Conservation (phyloP, 2,113 vertebrate species). For the Tyto alba region DNA sequence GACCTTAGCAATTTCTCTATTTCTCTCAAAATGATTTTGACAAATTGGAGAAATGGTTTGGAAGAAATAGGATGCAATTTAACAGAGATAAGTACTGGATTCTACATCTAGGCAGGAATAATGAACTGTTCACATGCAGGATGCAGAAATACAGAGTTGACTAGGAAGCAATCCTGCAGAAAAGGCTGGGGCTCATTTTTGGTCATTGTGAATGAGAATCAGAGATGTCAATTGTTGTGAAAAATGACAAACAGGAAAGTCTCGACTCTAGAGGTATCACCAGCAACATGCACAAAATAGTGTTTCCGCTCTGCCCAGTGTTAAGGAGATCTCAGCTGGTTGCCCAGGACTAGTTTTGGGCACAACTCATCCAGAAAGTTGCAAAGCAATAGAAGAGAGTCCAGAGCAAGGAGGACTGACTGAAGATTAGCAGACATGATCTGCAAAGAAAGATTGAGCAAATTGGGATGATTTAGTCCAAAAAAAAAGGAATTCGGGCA, state of each 20-base stretch:
- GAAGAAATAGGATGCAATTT: constrained; percentile 45
- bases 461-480: not conserved
- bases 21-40: constrained; percentile 15
- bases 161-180: not conserved
- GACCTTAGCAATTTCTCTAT: not conserved
- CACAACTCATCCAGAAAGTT: not conserved
- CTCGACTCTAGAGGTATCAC: not conserved
- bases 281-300: not conserved
- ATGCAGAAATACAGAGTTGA: not conserved
- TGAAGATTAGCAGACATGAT: not conserved
- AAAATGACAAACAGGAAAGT: not conserved
- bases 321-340: not conserved
- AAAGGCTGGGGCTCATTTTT: not conserved
- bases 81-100: not conserved
- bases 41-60: constrained; percentile 41
- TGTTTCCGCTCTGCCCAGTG: not conserved
- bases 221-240: not conserved
- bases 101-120: constrained; percentile 6
- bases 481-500: not conserved
- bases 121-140: constrained; percentile 9
- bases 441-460: not conserved
- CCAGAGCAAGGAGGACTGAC: not conserved
- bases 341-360: not conserved
- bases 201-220: not conserved
- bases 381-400: not conserved